A percentile compares a stretch with the other conserved stretches of the same genome.
These are phyloP conservation scores for Takifugu rubripes DNA, from an alignment of 2,797 vertebrate species.

Conservation along the genomic window DNA sequence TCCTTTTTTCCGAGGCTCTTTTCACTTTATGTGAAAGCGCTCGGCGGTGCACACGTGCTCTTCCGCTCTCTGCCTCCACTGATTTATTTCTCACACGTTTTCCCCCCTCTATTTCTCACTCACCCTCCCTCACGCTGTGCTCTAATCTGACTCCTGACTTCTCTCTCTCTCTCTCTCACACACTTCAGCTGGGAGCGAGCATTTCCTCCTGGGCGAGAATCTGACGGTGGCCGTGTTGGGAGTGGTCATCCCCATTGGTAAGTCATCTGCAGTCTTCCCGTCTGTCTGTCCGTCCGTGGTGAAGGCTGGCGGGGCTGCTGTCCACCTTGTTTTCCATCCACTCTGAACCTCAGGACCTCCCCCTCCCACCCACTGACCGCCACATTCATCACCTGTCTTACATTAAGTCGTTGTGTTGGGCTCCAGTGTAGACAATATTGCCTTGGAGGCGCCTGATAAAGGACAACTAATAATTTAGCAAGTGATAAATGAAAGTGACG, in stretches of 20 bases:
- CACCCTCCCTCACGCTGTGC: not conserved
- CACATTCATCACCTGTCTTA: slow-evolving; percentile 38
- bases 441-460: not conserved
- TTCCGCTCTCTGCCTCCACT: slow-evolving; percentile 20
- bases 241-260: slow-evolving; percentile 92
- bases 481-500: too few species aligned
- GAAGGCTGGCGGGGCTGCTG: slow-evolving; percentile 22
- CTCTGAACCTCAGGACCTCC: slow-evolving; percentile 31
- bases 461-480: not conserved
- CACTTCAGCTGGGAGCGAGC: slow-evolving; percentile 83
- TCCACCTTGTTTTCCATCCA: slow-evolving; percentile 28
- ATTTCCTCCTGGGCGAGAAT: slow-evolving; percentile 85
- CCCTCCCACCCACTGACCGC: slow-evolving; percentile 35
- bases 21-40: slow-evolving; percentile 1
- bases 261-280: slow-evolving; percentile 55
- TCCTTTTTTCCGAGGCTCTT: slow-evolving; percentile 2
- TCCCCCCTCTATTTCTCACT: too few species aligned
- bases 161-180: slow-evolving; percentile 1
- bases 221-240: slow-evolving; percentile 92
- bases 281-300: slow-evolving; percentile 25
- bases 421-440: slow-evolving; percentile 10
- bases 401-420: slow-evolving; percentile 40
- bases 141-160: not conserved
- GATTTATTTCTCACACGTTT: slow-evolving; percentile 35
- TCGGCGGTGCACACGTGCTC: not conserved